A percentile compares a stretch with the other conserved stretches of the same genome.
Conservation (phyloP, 2,113 vertebrate genomes). For the Hippocampus barbouri region DNA sequence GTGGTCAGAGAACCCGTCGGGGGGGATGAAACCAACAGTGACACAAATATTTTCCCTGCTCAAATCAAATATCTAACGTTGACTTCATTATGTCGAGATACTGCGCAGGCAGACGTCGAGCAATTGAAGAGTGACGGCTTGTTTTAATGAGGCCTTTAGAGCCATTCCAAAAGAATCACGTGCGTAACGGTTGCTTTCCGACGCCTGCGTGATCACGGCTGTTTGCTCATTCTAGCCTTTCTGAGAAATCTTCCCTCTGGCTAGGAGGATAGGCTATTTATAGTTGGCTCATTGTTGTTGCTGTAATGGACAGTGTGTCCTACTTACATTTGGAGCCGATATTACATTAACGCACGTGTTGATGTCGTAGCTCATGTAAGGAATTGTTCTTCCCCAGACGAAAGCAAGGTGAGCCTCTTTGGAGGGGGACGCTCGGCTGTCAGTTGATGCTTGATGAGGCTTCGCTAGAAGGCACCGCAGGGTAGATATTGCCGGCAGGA, state of each 20-base stretch:
- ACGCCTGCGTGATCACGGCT: conserved; percentile 52
- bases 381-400: conserved; percentile 40
- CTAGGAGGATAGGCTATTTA: conserved; percentile 71
- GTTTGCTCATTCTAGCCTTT: conserved; percentile 61
- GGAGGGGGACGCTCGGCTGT: conserved; percentile 27
- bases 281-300: conserved; percentile 72
- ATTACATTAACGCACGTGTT: conserved; percentile 70
- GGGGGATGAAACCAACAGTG: neutral
- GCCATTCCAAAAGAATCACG: conserved; percentile 21
- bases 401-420: conserved; percentile 17
- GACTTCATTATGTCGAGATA: no score
- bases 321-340: conserved; percentile 67
- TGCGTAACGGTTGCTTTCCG: conserved; percentile 30
- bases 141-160: conserved; percentile 6
- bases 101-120: neutral
- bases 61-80: neutral
- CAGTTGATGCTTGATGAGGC: conserved; percentile 17
- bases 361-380: conserved; percentile 58
- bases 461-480: conserved; percentile 20
- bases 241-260: conserved; percentile 65
- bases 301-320: conserved; percentile 71
- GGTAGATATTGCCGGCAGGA: conserved; percentile 17
- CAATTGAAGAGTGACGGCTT: neutral
- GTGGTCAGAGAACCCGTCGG: conserved; percentile 7
- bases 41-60: neutral